phyloP scores from a whole-genome alignment of 2,797 vertebrate species.

The Malacoraja senta region DNA sequence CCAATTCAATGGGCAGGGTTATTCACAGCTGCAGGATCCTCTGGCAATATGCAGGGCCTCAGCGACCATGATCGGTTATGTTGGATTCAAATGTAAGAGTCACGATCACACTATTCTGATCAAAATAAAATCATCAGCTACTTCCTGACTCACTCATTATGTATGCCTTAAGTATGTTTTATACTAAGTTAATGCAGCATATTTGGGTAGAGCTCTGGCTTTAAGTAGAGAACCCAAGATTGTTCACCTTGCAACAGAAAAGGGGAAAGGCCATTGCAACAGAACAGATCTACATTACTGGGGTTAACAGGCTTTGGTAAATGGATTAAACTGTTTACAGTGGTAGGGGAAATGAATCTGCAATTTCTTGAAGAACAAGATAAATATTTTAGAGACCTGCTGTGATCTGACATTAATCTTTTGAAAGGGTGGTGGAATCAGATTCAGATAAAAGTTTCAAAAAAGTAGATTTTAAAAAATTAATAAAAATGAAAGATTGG shows the following conservation, averaged over 20 bases:
- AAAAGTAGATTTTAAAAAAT: not conserved
- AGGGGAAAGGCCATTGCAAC: not conserved
- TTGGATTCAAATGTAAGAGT: not conserved
- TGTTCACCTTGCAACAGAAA: not conserved
- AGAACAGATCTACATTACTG: not conserved
- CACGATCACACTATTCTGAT: not conserved
- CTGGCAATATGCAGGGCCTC: too few relatives aligned
- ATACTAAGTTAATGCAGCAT: not conserved
- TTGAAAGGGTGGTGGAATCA: not conserved
- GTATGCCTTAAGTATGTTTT: not conserved
- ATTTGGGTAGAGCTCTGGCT: not conserved
- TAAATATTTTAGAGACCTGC: not conserved
- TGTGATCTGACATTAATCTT: not conserved
- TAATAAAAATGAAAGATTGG: not conserved
- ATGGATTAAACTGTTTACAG: not conserved
- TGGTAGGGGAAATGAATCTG: not conserved
- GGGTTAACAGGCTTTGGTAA: not conserved
- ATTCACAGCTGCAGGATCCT: too few relatives aligned
- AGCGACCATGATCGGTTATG: too few relatives aligned
- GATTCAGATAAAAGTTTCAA: not conserved
- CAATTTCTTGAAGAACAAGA: not conserved
- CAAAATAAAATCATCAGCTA: not conserved
- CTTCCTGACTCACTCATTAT: not conserved
- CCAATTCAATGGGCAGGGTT: too few relatives aligned
- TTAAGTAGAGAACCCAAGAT: not conserved